Base-by-base conservation (phyloP, 2,888 invertebrate species). In the Cosmorhoe ocellata region DNA sequence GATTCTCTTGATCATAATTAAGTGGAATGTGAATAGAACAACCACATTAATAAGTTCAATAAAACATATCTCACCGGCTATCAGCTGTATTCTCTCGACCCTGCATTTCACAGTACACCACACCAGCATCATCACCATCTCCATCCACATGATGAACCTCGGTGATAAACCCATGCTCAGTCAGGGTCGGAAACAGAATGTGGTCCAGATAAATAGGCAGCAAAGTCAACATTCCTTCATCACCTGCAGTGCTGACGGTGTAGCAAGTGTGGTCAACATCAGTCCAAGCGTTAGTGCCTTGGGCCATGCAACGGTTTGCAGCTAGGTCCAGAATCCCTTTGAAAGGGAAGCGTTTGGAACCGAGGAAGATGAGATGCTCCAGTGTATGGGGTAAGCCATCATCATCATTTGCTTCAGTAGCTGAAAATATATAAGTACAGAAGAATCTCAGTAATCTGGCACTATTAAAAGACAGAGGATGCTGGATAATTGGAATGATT, bases 91-190 rank as follows among this genome's bases (percentile, higher is more conserved):
- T 97, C 78, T 97, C 97, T 24, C 93, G 78, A 0, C 95, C 96
- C 81, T 97, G 97, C 96, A 98, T 97, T 89, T 98, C 98, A 79
- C 96, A 97, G 78, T 98, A 98, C n/a, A 98, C 97, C 9, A 98
- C 97, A 11, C 98, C 98, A 8, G 95, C 97, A 90, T 98, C 95
- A 60, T 96, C 94, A 0, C 98, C 98, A 52, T 95, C 94, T 0
- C 94, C 95, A 66, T 95, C 96, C 56, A 98, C 91, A 76, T 98
- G 98, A 80, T 98, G 97, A 0, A 98, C 97, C 87, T 98, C 98
- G 0, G 98, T 98, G 22, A 93, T 87, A 75, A 94, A 98, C 1
- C 93, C 96, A 58, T 95, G 91, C 61, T 97, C 95, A 27, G 94
- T 95, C 11, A 98, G 90, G 3, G 94, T 94, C 0, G 98, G 98